phyloP scores from a whole-genome alignment of 2,797 vertebrate species.

The Lemur catta region DNA sequence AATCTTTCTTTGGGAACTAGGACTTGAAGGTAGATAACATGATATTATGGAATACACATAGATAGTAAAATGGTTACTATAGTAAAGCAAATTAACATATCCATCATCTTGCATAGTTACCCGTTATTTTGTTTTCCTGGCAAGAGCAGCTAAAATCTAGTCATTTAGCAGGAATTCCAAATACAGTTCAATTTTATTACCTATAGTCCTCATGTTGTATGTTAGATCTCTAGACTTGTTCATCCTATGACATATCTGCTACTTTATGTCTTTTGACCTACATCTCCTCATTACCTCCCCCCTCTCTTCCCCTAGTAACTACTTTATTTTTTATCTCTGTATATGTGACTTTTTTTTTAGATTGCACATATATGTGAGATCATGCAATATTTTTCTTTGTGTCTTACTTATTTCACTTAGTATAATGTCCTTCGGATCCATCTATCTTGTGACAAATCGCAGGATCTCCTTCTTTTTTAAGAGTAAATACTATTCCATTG shows the following conservation, averaged over 20 bases:
- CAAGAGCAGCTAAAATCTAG: not conserved
- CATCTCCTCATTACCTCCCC: not conserved
- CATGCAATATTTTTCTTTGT: not conserved
- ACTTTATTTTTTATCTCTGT: not conserved
- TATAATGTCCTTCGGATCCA: not conserved
- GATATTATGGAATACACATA: not conserved
- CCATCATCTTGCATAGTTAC: not conserved
- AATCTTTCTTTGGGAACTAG: not conserved
- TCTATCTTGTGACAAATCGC: no score
- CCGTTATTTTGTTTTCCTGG: not conserved
- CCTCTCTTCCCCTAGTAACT: not conserved
- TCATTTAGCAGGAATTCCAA: not conserved
- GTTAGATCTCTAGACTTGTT: no score
- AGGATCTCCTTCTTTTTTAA: not conserved
- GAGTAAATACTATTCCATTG: not conserved
- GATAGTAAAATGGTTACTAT: not conserved
- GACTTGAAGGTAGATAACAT: not conserved
- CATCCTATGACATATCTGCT: not conserved
- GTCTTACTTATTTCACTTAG: not conserved
- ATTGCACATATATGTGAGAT: not conserved
- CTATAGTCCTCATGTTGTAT: not conserved
- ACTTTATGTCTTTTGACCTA: not conserved
- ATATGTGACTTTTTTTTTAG: not conserved
- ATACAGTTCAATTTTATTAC: not conserved
- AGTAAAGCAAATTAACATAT: not conserved